Percentiles rank a stretch among this genome's conserved stretches.
Evolutionary conservation across 2,797 vertebrate genomes (phyloP).

Genomic region (Pseudochaenichthys georgianus): DNA sequence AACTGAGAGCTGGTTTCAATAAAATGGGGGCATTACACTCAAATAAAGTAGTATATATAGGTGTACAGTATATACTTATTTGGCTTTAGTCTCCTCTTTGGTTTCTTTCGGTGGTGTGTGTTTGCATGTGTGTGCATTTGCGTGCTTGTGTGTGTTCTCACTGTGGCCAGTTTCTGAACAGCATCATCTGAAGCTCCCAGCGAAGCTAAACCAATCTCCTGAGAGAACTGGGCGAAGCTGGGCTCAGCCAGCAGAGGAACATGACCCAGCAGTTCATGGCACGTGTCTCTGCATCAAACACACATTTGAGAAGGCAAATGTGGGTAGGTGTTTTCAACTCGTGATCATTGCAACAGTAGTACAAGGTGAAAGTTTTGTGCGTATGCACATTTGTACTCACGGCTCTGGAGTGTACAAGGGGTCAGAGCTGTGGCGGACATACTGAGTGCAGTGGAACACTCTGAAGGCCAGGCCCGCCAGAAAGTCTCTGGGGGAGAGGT

Average conservation of each 20-base stretch:
- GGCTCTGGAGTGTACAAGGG: slow-evolving; percentile 95
- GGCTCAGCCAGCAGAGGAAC: slow-evolving; percentile 93
- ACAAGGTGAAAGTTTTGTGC: not conserved
- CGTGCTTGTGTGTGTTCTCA: slow-evolving; percentile 62
- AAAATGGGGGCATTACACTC: not conserved
- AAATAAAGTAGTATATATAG: no score
- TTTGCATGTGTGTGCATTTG: not conserved
- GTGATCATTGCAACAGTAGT: not conserved
- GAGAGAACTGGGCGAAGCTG: slow-evolving; percentile 94
- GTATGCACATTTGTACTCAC: slow-evolving; percentile 75
- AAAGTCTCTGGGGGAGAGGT: slow-evolving; percentile 94
- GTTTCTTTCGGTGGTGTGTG: not conserved
- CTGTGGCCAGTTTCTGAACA: slow-evolving; percentile 90
- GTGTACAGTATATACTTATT: no score
- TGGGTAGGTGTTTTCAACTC: not conserved
- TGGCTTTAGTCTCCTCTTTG: no score
- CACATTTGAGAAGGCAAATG: not conserved
- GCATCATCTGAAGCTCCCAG: slow-evolving; percentile 91
- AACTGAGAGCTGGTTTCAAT: not conserved
- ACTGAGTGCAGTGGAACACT: slow-evolving; percentile 97
- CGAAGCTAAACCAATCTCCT: slow-evolving; percentile 92
- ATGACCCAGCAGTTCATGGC: slow-evolving; percentile 92
- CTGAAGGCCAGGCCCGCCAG: slow-evolving; percentile 95
- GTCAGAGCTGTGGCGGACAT: slow-evolving; percentile 93
- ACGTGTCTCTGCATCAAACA: slow-evolving; percentile 86